Evolutionary conservation across 2,797 vertebrate species (phyloP), one percentile per base, ranked within the genome.

Genomic region (Paramormyrops hopkinsi): DNA sequence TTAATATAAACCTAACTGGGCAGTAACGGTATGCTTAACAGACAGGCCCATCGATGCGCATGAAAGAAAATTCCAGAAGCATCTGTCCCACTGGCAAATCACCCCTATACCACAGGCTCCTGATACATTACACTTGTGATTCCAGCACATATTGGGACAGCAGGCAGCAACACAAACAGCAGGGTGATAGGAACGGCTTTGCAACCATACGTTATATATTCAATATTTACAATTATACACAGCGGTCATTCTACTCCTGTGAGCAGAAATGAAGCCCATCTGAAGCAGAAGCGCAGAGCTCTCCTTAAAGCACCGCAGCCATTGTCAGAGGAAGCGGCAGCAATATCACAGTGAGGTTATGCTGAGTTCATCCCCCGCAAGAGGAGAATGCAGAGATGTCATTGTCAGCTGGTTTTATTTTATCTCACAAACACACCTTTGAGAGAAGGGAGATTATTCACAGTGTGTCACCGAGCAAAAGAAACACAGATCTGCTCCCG

Each of bases 371-470:
- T 44, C 19, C 19, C 19, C 11, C 37, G 73, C 17, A 3, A 79
- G 73, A 41, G 73, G 37, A 79, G 37, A 79, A 79, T 79, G 73
- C 33, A 79, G 37, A 41, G 37, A 9, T 79, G 37, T n/a, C 73
- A 44, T 79, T 79, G 37, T 79, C 73, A 79, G 73, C 73, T 79
- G 73, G 33, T 79, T 79, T 79, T 44, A 79, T 44, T 79, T 79
- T 79, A 79, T 79, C 73, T 79, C 73, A 44, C 33, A 44, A 79
- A 44, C 73, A 79, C 73, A 79, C 73, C 73, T 41, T 41, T 44
- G 73, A 79, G 73, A 79, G 73, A 79, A 79, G 14, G 73, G 37
- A 79, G 73, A 79, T 79, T 79, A 44, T 79, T 79, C 73, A 44
- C 73, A 79, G 73, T 79, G 73, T 79, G 33, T 79, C 37, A 79